Base-by-base conservation (phyloP, 1,140 invertebrate genomes). In the Hirudo medicinalis region DNA sequence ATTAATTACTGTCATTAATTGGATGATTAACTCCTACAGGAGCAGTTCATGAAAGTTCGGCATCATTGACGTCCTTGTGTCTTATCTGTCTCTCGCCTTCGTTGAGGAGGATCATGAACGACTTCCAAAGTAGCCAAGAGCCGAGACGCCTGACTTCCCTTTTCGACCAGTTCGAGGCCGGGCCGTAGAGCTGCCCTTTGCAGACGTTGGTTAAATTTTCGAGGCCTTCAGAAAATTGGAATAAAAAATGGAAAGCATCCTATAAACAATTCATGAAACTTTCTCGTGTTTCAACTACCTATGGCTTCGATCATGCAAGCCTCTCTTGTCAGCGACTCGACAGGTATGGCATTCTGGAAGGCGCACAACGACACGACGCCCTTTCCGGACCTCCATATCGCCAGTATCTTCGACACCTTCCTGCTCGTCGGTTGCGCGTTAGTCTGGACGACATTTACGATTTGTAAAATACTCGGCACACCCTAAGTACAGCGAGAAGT, bases 311-410 rank as follows among this genome's bases (percentile, higher is more conserved):
- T 93, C 85, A 98, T 97, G 27, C 89, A 86, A 0, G 92, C 92
- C 82, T 98, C 94, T 72, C 94, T 84, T 0, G 91, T 94, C 76
- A 90, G 92, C 3, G 94, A 93, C 82, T 97, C 94, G 0, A 88
- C 90, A 0, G 91, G 87, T 72, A 92, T 90, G 1, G 90, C 87
- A 81, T 93, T 94, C 76, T 93, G 91, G 80, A 94, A 97, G 60
- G 94, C 85, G 75, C 94, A 90, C 0, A 97, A 81, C 72, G 91
- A 94, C 4, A 97, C 86, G 0, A 97, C 91, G 17, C 94, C 94
- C 20, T 85, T 80, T 32, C 87, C 87, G 74, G 85, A 83, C 6
- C 86, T 85, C 94, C 94, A 98, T 66, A 98, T 91, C 73, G 91
- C 87, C 15, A 92, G 76, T 71, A 97, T 97, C 49, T 86, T 82